Percentiles rank a stretch among this genome's conserved stretches.
Conservation (phyloP, 2,797 vertebrate genomes). For the Anas bahamensis region DNA sequence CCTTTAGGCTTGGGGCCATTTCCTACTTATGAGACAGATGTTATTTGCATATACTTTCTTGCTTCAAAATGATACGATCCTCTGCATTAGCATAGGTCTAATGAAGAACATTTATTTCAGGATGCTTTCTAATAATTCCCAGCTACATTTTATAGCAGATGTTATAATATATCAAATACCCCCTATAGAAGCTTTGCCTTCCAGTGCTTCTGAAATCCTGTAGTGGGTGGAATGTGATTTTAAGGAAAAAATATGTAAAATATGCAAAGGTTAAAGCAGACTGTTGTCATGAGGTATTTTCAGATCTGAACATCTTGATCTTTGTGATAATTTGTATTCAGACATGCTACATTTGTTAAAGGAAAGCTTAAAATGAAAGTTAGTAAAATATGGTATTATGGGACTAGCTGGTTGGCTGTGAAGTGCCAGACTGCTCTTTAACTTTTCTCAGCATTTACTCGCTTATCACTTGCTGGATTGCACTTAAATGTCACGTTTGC, state of each 20-base stretch:
- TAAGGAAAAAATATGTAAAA: neutral
- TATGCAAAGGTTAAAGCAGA: constrained; percentile 37
- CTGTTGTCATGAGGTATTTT: constrained; percentile 45
- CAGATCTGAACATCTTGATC: constrained; percentile 46
- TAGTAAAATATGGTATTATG: neutral
- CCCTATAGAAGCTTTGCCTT: neutral
- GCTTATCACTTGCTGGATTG: neutral
- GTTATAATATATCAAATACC: neutral
- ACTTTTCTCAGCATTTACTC: neutral
- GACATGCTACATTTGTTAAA: neutral
- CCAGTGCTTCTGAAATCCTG: neutral
- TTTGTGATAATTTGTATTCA: constrained; percentile 36
- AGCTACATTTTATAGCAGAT: neutral
- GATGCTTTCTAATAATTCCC: neutral
- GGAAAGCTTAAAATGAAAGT: constrained; percentile 9
- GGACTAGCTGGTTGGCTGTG: neutral
- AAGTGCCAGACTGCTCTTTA: constrained; percentile 17
- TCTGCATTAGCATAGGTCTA: constrained; percentile 2
- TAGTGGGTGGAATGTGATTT: constrained; percentile 30
- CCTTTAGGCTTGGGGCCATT: neutral
- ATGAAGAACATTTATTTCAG: constrained; percentile 11
- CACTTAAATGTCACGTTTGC: constrained; percentile 17
- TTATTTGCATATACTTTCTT: neutral
- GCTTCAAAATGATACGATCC: neutral
- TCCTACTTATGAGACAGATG: neutral